Percentiles rank a stretch among this genome's conserved stretches.
Conservation (phyloP, 1,140 invertebrate species). For the Danaus melanippus region DNA sequence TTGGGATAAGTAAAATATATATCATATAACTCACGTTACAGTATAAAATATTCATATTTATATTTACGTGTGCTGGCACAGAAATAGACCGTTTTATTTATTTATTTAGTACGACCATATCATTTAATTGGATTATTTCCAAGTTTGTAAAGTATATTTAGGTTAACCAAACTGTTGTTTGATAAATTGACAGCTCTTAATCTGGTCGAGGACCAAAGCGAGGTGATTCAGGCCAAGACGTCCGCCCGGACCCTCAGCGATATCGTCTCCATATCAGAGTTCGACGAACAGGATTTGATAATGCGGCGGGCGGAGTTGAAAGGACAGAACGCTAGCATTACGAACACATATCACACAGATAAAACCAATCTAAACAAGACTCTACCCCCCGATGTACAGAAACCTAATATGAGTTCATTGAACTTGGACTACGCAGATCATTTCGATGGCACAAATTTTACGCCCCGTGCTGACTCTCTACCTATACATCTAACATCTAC, state of each 20-base stretch:
- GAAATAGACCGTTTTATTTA: too few relatives aligned
- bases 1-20: background rate
- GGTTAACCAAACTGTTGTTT: slow-evolving; percentile 29
- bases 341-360: slow-evolving; percentile 25
- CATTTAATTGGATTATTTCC: slow-evolving; percentile 39
- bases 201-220: slow-evolving; percentile 68
- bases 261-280: slow-evolving; percentile 80
- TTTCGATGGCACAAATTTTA: slow-evolving; percentile 33
- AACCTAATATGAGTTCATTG: slow-evolving; percentile 53
- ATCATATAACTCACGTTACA: too few relatives aligned
- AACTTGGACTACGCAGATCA: slow-evolving; percentile 43
- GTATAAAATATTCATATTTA: too few relatives aligned
- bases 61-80: too few relatives aligned
- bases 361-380: slow-evolving; percentile 43
- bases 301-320: slow-evolving; percentile 62
- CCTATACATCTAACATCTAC: slow-evolving; percentile 56
- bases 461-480: slow-evolving; percentile 52
- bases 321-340: slow-evolving; percentile 42
- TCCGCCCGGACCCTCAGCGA: slow-evolving; percentile 79
- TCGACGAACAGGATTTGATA: slow-evolving; percentile 74
- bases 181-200: slow-evolving; percentile 65
- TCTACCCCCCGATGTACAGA: slow-evolving; percentile 44
- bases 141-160: slow-evolving; percentile 32
- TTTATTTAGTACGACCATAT: too few relatives aligned
- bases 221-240: slow-evolving; percentile 68